Evolutionary conservation across 2,113 vertebrate species (phyloP).

Genomic region (Upupa epops): DNA sequence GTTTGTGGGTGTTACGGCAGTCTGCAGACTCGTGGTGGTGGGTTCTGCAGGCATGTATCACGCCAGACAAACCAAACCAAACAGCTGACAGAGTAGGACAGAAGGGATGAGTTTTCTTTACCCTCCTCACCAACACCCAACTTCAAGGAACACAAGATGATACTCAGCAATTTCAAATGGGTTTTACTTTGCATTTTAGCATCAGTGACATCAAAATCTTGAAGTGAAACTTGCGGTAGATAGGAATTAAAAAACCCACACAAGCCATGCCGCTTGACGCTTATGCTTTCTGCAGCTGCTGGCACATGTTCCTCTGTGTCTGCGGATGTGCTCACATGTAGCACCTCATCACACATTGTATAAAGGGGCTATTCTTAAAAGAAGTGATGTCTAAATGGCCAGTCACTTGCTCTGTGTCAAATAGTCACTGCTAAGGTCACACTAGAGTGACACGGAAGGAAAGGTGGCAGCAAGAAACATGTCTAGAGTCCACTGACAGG

Average conservation of each 20-base stretch:
- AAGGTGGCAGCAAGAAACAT: not conserved
- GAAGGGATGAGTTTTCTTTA: not conserved
- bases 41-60: not conserved
- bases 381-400: fast-evolving
- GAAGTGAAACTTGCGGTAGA: not conserved
- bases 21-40: not conserved
- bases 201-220: not conserved
- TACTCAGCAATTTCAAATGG: conserved; percentile 8
- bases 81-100: not conserved
- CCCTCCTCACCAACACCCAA: not conserved
- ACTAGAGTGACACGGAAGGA: not conserved
- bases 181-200: not conserved
- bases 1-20: not conserved
- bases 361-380: not conserved
- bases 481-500: not conserved
- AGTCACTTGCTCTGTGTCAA: fast-evolving
- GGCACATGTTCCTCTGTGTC: not conserved
- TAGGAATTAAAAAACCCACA: not conserved
- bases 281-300: not conserved
- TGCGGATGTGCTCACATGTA: not conserved
- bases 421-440: not conserved
- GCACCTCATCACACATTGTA: fast-evolving
- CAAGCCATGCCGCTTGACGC: not conserved
- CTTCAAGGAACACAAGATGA: conserved; percentile 16
- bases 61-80: not conserved